Percentiles rank a stretch among this genome's conserved stretches.
phyloP scores from a whole-genome alignment of 2,888 invertebrate genomes.

The Parnassius orleans region DNA sequence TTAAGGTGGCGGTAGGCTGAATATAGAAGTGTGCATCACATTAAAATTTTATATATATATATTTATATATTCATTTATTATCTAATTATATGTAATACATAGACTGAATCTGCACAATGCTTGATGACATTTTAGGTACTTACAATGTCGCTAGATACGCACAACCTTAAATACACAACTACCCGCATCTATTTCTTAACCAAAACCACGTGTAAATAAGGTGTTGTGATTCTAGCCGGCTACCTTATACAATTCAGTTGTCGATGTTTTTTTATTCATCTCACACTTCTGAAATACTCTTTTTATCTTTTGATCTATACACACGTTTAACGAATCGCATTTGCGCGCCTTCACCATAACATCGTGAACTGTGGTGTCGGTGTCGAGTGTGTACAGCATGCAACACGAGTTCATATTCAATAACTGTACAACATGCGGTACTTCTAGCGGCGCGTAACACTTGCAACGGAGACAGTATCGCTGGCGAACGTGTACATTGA shows the following conservation, averaged over 20 bases:
- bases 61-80: not conserved
- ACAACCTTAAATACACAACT: slow-evolving; percentile 1
- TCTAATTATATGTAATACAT: slow-evolving; percentile 37
- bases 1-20: not conserved
- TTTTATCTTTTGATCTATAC: slow-evolving; percentile 40
- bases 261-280: slow-evolving; percentile 54
- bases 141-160: slow-evolving; percentile 8
- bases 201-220: not conserved
- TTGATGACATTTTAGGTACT: slow-evolving; percentile 37
- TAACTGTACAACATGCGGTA: not conserved
- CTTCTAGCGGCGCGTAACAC: not conserved
- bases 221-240: not conserved
- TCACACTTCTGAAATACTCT: slow-evolving; percentile 55
- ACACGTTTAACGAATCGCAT: slow-evolving; percentile 31
- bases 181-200: too few relatives aligned
- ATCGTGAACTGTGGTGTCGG: slow-evolving; percentile 24
- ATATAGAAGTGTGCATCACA: slow-evolving; percentile 43
- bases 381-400: slow-evolving; percentile 34
- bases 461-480: not conserved
- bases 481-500: not conserved
- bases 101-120: slow-evolving; percentile 45
- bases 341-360: not conserved
- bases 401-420: not conserved
- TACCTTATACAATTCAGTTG: not conserved
- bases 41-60: not conserved